Evolutionary conservation across 1,140 invertebrate genomes (phyloP), one percentile per base, ranked within the genome.

Genomic region (Arion vulgaris): DNA sequence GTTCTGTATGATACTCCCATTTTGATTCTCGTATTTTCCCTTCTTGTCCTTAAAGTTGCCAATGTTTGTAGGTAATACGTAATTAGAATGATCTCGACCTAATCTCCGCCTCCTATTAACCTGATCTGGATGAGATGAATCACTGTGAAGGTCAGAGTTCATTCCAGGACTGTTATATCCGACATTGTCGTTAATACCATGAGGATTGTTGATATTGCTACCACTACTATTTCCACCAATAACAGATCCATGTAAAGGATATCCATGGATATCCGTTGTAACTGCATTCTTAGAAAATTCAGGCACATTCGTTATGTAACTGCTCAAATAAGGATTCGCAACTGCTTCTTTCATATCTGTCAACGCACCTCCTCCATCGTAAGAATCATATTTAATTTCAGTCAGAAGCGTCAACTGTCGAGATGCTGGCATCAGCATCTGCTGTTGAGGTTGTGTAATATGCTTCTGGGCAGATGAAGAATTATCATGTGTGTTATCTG

Each of bases 1-100:
- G 32, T 62, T 13, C n/a, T 4, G 2, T 9, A 34, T 9, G 7
- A 34, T 1, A 26, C 7, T n/a, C 13, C 19, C 51, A 53, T 15
- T 13, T 9, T 7, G 4, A 34, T 32, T 19, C 1, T 57, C 5
- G 75, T 13, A 2, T 13, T 28, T 11, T 9, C 1, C 41, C 4
- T 34, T 49, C 13, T 19, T 49, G 23, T 49, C 28, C 5, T 19
- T 45, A 19, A 45, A 74, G 4, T 13, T 17, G 72, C 26, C 39
- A 74, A 41, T 2, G 17, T 26, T 7, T 28, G 72, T 5, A 13
- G 72, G 72, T 9, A 74, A 34, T 1, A 49, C 72, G 28, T 74
- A 49, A 34, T 74, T 74, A n/a, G 72, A 45, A 34, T 74, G 72
- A 28, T 74, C 72, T 49, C 72, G 11, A 28, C 72, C 72, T 28